Evolutionary conservation across 2,797 vertebrate genomes (phyloP).

Genomic region (Protonibea diacanthus): DNA sequence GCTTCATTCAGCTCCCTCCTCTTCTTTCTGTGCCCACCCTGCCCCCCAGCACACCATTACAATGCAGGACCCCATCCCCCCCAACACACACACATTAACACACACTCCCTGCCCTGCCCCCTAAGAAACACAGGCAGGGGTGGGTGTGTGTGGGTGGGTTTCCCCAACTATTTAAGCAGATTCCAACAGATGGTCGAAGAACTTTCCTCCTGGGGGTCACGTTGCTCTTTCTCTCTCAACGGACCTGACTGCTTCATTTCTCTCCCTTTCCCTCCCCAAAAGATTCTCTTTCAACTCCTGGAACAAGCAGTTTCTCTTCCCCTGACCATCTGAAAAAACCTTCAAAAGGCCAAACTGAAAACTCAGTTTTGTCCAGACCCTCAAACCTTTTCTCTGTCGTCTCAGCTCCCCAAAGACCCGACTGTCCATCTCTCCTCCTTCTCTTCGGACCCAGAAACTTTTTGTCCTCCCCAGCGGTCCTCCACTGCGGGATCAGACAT

Average conservation of each 20-base stretch:
- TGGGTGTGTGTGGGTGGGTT: conserved; percentile 57
- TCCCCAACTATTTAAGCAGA: conserved; percentile 84
- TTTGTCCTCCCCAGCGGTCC: not conserved
- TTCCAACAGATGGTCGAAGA: conserved; percentile 82
- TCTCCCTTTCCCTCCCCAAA: not conserved
- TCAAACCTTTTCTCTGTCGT: not conserved
- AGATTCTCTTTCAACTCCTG: not conserved
- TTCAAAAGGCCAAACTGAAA: not conserved
- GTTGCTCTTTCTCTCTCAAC: conserved; percentile 18
- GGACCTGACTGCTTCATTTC: not conserved
- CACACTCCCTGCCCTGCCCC: conserved; percentile 55
- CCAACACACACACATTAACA: conserved; percentile 47
- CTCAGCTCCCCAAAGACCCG: not conserved
- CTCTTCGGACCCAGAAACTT: not conserved
- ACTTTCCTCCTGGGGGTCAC: conserved; percentile 66
- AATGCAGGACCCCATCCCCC: conserved; percentile 58
- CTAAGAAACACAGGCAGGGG: conserved; percentile 42
- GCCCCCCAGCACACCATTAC: conserved; percentile 73
- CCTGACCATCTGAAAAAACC: not conserved
- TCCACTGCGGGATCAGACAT: conserved; percentile 31
- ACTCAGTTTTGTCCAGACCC: not conserved
- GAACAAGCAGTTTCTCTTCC: not conserved
- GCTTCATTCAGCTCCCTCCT: conserved; percentile 70
- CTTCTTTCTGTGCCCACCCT: conserved; percentile 65
- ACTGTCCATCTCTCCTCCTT: not conserved